Percentiles rank a stretch among this genome's conserved stretches.
These are phyloP conservation scores for Coenonympha arcania DNA, from an alignment of 2,888 invertebrate species.

Conservation along the genomic window DNA sequence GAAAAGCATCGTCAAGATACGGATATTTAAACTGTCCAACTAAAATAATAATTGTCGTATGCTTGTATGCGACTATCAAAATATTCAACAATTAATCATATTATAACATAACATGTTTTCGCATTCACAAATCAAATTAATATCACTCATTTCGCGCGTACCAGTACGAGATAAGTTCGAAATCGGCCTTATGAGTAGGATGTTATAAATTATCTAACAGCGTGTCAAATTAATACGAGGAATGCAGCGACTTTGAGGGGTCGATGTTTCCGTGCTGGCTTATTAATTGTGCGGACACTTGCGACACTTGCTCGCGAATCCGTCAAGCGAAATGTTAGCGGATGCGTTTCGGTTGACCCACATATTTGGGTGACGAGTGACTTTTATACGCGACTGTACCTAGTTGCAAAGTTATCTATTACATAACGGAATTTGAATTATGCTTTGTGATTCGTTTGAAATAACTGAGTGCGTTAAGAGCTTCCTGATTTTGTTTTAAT, in stretches of 20 bases:
- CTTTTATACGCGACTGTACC: slow-evolving; percentile 24
- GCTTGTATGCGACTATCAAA: slow-evolving; percentile 19
- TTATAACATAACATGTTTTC: slow-evolving; percentile 19
- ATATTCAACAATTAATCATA: slow-evolving; percentile 21
- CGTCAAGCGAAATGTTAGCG: slow-evolving; percentile 44
- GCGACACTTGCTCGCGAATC: slow-evolving; percentile 63
- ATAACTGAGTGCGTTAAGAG: no score
- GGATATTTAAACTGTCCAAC: slow-evolving; percentile 5
- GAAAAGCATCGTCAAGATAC: no score
- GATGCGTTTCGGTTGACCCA: slow-evolving; percentile 28
- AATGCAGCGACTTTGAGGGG: slow-evolving; percentile 57
- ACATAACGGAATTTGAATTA: slow-evolving; percentile 5
- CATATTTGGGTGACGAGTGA: slow-evolving; percentile 22
- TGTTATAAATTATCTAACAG: slow-evolving; percentile 73
- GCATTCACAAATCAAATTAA: slow-evolving; percentile 26
- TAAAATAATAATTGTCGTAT: slow-evolving; percentile 14
- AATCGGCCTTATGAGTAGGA: slow-evolving; percentile 54
- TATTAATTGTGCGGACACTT: slow-evolving; percentile 69
- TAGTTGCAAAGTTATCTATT: slow-evolving; percentile 4
- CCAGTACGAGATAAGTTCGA: slow-evolving; percentile 29
- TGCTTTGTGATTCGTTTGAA: neutral
- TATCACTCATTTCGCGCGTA: slow-evolving; percentile 26
- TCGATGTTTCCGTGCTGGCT: slow-evolving; percentile 59
- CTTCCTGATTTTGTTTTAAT: neutral
- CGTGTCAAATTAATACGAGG: slow-evolving; percentile 73